These are phyloP conservation scores for Brachionus sp. DNA, from an alignment of 1,140 invertebrate genomes.

Conservation along the genomic window DNA sequence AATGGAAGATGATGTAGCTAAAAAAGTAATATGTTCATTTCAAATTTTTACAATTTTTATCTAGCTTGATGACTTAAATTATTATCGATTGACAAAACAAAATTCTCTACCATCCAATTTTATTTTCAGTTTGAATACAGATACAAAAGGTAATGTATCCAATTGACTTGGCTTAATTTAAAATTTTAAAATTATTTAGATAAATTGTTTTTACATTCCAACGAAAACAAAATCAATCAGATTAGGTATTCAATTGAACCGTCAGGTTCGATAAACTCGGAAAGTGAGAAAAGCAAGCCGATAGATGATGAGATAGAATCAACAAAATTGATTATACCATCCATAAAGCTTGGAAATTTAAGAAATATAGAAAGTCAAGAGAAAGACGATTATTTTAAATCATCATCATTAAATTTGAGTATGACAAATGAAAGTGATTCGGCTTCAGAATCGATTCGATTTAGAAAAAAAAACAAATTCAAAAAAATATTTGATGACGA, in stretches of 20 bases:
- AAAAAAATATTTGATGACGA: background rate
- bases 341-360: background rate
- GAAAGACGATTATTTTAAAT: background rate
- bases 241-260: background rate
- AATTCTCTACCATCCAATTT: conserved; percentile 43
- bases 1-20: conserved; percentile 44
- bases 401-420: background rate
- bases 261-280: background rate
- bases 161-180: background rate
- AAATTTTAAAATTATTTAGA: background rate
- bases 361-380: background rate
- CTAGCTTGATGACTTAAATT: conserved; percentile 4
- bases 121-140: background rate
- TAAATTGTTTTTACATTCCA: conserved; percentile 4
- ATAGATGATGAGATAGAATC: background rate
- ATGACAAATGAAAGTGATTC: background rate
- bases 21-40: background rate
- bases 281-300: background rate
- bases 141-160: background rate
- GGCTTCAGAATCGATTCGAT: background rate
- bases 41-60: background rate
- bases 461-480: background rate
- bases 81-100: conserved; percentile 15
- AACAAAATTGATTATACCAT: background rate
- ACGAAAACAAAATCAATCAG: background rate